Evolutionary conservation across 2,888 invertebrate species (phyloP).

Genomic region (Hydrotaea cyrtoneurina): DNA sequence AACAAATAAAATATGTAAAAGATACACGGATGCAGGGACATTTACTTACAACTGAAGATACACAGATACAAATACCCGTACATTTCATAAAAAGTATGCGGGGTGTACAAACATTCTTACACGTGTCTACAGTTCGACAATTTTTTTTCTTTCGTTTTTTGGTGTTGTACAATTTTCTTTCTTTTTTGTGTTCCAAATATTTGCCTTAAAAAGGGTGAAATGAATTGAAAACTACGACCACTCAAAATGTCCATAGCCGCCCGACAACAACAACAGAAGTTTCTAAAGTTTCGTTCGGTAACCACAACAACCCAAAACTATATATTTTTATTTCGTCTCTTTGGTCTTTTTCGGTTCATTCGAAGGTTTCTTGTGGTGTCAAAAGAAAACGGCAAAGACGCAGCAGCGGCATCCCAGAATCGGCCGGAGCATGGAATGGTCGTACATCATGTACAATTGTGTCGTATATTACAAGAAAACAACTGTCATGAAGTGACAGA

Average conservation of each 20-base stretch:
- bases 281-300: slow-evolving; percentile 34
- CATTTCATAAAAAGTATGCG: neutral
- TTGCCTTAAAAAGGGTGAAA: neutral
- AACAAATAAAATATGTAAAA: slow-evolving; percentile 22
- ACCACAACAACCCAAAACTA: slow-evolving; percentile 48
- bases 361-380: slow-evolving; percentile 48
- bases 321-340: slow-evolving; percentile 37
- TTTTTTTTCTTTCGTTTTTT: no score
- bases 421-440: neutral
- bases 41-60: neutral
- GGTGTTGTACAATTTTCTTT: neutral
- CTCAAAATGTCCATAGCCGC: neutral
- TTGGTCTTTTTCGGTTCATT: neutral
- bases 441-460: slow-evolving; percentile 44
- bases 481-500: slow-evolving; percentile 52
- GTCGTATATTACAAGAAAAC: slow-evolving; percentile 43
- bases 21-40: neutral
- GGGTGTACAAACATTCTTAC: no score
- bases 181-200: neutral
- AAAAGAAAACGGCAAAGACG: neutral
- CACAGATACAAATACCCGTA: slow-evolving; percentile 16
- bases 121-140: neutral
- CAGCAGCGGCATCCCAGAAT: neutral
- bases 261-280: neutral
- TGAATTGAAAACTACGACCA: slow-evolving; percentile 1